These are phyloP conservation scores for Conops quadrifasciatus DNA, from an alignment of 2,888 invertebrate species.

Conservation along the genomic window DNA sequence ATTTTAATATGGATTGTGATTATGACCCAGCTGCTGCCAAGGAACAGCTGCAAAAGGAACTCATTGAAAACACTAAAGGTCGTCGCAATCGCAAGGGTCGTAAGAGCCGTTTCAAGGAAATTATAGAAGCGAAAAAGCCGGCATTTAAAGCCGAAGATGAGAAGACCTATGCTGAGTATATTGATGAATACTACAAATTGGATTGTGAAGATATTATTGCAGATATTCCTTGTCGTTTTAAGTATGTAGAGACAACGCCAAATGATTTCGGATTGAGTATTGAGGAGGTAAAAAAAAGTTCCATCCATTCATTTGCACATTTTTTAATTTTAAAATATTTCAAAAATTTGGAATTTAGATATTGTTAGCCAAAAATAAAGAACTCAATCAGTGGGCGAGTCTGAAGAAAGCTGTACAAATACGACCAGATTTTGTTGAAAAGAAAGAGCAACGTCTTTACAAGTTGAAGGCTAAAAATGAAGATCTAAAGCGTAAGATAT, in stretches of 20 bases:
- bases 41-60: constrained; percentile 69
- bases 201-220: constrained; percentile 96
- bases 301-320: not conserved
- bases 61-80: constrained; percentile 69
- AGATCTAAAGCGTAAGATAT: constrained; percentile 78
- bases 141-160: constrained; percentile 81
- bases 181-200: constrained; percentile 93
- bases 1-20: constrained; percentile 91
- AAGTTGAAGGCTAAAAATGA: constrained; percentile 77
- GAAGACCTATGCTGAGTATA: constrained; percentile 82
- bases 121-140: constrained; percentile 80
- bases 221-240: constrained; percentile 90
- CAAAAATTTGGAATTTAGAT: constrained; percentile 72
- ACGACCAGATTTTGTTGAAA: constrained; percentile 80
- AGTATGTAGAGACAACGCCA: constrained; percentile 87
- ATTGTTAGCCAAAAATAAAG: constrained; percentile 87
- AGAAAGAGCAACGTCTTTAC: constrained; percentile 80
- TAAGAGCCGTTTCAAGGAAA: constrained; percentile 80
- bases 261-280: constrained; percentile 90
- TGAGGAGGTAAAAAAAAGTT: constrained; percentile 84
- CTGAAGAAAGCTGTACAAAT: constrained; percentile 86
- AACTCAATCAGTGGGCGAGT: constrained; percentile 95
- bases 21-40: constrained; percentile 71
- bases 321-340: not conserved
- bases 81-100: constrained; percentile 72